Base-by-base conservation (phyloP, 2,888 invertebrate species). In the Adelognathus sp. region DNA sequence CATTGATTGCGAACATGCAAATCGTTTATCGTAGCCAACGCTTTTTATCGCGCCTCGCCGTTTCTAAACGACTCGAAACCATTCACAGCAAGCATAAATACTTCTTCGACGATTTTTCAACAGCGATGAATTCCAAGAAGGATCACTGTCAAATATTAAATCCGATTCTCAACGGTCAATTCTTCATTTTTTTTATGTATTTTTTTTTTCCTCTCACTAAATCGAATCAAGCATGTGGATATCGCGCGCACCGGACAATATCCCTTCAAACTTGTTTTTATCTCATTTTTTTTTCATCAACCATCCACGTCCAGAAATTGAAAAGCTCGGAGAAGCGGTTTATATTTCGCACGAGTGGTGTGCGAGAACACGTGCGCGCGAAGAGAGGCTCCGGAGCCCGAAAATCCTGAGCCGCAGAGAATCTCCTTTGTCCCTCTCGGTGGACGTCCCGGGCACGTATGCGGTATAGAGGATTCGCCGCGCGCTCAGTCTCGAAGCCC, bases 351-450 rank as follows among this genome's bases (percentile, higher is more conserved):
- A 69, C 9, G 44, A 16, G 2, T 3, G 9, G 18, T 21, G 18
- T 1, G 4, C 3, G 2, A 1, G 39, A n/a, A 6, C 9, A 27
- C 27, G 1, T n/a, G 56, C 18, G 78, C 70, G 69, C 70, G 70
- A 78, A 78, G 74, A 64, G 58, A 58, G 63, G 58, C 56, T 56
- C 18, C 36, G 56, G 67, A 31, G 36, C 52, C 27, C 58, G 64
- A 69, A 74, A 77, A 74, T 74, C 33, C 63, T 33, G 24, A 33
- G 41, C 69, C 58, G 36, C 50, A 70, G 50, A 64, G 63, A 73
- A n/a, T n/a, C n/a, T 67, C 74, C 64, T 70, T 78, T 78, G 74
- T 74, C 69, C 78, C 52, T 58, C n/a, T n/a, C n/a, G 52, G 21
- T 27, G 16, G 14, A 69, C 31, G 18, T 46, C 69, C 29, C 29